These are phyloP conservation scores for Ennomos quercinarius DNA, from an alignment of 2,888 invertebrate genomes.

Conservation along the genomic window DNA sequence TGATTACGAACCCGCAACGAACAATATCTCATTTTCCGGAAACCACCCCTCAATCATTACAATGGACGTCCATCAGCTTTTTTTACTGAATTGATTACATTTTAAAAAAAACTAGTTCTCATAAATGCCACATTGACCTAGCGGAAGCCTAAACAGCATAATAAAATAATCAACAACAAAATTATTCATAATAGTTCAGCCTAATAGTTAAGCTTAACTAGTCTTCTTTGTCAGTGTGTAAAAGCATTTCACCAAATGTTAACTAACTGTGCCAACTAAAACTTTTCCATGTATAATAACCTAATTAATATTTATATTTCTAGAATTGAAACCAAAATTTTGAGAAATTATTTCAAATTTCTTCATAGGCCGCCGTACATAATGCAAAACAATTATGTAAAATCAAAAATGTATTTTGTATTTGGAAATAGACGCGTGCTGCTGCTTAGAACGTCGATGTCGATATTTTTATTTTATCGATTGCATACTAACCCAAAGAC, in stretches of 20 bases:
- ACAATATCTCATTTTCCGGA: too few relatives aligned
- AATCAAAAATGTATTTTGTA: slow-evolving; percentile 33
- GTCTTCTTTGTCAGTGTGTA: background rate
- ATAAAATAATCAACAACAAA: slow-evolving; percentile 10
- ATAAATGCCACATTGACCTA: too few relatives aligned
- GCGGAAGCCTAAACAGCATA: background rate
- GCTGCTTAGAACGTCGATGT: slow-evolving; percentile 21
- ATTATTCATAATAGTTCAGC: slow-evolving; percentile 17
- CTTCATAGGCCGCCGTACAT: slow-evolving; percentile 28
- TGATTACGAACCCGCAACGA: too few relatives aligned
- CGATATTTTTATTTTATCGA: slow-evolving; percentile 15
- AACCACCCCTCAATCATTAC: too few relatives aligned
- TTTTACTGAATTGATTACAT: too few relatives aligned
- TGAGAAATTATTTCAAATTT: slow-evolving; percentile 37
- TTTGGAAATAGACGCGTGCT: slow-evolving; percentile 28
- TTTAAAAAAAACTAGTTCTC: background rate
- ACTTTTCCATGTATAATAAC: slow-evolving; percentile 18
- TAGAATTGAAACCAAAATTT: slow-evolving; percentile 33
- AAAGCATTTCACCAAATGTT: slow-evolving; percentile 7
- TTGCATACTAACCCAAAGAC: too few relatives aligned
- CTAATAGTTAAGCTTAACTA: slow-evolving; percentile 11
- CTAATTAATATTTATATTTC: slow-evolving; percentile 34
- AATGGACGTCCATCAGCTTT: too few relatives aligned
- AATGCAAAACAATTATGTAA: slow-evolving; percentile 36
- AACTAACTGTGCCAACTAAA: slow-evolving; percentile 6